A percentile compares a stretch with the other conserved stretches of the same genome.
phyloP scores from a whole-genome alignment of 2,888 invertebrate species.

The Lycia hirtaria region DNA sequence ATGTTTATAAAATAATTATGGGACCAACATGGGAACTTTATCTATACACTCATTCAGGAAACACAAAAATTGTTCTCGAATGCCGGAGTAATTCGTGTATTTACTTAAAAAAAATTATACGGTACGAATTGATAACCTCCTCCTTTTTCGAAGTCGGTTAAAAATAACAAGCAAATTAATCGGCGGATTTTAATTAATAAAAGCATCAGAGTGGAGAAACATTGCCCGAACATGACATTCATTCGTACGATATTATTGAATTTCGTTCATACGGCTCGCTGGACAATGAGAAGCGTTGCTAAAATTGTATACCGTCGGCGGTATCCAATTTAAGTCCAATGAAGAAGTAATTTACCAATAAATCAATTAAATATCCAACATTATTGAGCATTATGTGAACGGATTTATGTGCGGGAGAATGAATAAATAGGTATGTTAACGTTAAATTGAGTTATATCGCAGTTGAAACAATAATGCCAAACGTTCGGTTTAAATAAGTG shows the following conservation, averaged over 20 bases:
- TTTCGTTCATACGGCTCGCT: slow-evolving; percentile 49
- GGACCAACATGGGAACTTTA: too few species aligned
- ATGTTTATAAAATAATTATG: too few species aligned
- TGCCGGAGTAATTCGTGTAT: too few species aligned
- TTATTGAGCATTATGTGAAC: slow-evolving; percentile 46
- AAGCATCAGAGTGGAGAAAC: slow-evolving; percentile 42
- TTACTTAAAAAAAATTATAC: too few species aligned
- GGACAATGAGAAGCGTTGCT: slow-evolving; percentile 50
- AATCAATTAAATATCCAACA: slow-evolving; percentile 52
- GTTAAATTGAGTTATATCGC: slow-evolving; percentile 35
- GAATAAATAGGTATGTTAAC: slow-evolving; percentile 37
- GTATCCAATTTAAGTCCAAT: slow-evolving; percentile 62
- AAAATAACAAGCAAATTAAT: slow-evolving; percentile 38
- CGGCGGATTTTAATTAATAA: slow-evolving; percentile 49
- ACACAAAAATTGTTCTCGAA: too few species aligned
- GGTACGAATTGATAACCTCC: too few species aligned
- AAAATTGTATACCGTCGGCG: slow-evolving; percentile 52
- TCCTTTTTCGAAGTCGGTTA: too few species aligned
- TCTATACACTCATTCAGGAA: too few species aligned
- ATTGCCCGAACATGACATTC: slow-evolving; percentile 44
- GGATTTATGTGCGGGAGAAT: slow-evolving; percentile 43
- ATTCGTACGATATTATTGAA: slow-evolving; percentile 48
- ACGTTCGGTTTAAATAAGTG: slow-evolving; percentile 15
- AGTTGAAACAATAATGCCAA: slow-evolving; percentile 32
- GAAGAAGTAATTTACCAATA: slow-evolving; percentile 58